Conservation (phyloP, 2,888 invertebrate genomes). For the Agrilus cyanescens region DNA sequence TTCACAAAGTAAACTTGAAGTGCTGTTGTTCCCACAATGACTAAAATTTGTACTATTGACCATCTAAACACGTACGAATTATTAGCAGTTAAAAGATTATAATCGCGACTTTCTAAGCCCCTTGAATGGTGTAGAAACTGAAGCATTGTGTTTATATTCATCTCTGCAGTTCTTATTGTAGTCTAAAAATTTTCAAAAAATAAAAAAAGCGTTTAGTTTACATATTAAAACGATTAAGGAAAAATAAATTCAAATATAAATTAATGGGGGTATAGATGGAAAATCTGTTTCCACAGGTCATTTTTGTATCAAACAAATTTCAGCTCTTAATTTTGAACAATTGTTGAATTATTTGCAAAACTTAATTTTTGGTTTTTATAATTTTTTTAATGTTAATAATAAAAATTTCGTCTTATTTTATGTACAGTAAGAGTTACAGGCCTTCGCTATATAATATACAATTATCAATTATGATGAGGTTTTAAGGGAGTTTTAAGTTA, state of each 20-base stretch:
- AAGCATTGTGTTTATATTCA: constrained; percentile 74
- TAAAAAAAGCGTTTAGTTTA: constrained; percentile 3
- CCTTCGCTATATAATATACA: too few species aligned
- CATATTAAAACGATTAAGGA: not conserved
- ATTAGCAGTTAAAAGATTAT: constrained; percentile 68
- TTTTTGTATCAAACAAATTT: too few species aligned
- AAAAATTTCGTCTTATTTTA: too few species aligned
- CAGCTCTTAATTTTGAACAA: too few species aligned
- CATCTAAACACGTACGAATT: constrained; percentile 79
- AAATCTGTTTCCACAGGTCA: too few species aligned
- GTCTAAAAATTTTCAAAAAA: constrained; percentile 39
- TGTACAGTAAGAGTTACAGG: too few species aligned
- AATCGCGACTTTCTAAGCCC: constrained; percentile 71
- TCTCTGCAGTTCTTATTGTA: constrained; percentile 65
- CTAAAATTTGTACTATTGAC: constrained; percentile 76
- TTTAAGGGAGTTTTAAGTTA: too few species aligned
- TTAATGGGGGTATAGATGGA: too few species aligned
- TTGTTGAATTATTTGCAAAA: too few species aligned
- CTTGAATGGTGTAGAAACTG: constrained; percentile 73
- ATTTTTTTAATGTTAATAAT: too few species aligned
- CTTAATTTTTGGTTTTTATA: too few species aligned
- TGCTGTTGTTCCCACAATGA: constrained; percentile 67
- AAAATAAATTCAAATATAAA: not conserved
- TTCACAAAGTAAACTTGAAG: constrained; percentile 80
- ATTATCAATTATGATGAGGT: too few species aligned